A percentile compares a stretch with the other conserved stretches of the same genome.
These are phyloP conservation scores for Crocidura indochinensis DNA, from an alignment of 2,797 vertebrate genomes.

Conservation along the genomic window DNA sequence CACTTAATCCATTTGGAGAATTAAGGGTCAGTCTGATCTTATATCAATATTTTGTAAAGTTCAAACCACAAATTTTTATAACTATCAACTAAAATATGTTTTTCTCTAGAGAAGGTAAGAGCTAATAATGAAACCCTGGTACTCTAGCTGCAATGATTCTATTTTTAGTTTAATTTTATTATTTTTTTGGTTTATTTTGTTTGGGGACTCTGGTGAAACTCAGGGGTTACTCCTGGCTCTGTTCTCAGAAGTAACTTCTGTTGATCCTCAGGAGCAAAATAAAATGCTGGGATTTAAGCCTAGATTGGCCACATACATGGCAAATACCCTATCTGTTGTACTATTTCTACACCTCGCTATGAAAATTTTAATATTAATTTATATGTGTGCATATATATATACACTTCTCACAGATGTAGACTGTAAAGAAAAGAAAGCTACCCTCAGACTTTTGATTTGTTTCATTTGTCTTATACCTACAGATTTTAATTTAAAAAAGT, in stretches of 20 bases:
- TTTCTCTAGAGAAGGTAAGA: neutral
- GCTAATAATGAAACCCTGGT: slow-evolving; percentile 19
- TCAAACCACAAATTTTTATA: slow-evolving; percentile 22
- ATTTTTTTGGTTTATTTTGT: too few species aligned
- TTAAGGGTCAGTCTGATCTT: slow-evolving; percentile 29
- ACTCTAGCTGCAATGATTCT: neutral
- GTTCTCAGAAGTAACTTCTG: too few species aligned
- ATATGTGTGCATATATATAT: neutral
- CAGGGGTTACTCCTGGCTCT: too few species aligned
- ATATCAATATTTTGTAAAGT: slow-evolving; percentile 41
- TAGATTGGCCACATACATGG: too few species aligned
- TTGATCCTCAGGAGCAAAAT: too few species aligned
- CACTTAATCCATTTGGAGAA: slow-evolving; percentile 30
- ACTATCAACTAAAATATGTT: slow-evolving; percentile 9
- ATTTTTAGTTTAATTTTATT: neutral
- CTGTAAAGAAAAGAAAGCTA: neutral
- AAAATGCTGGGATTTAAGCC: too few species aligned
- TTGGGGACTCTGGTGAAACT: too few species aligned
- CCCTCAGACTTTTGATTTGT: neutral
- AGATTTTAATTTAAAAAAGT: neutral
- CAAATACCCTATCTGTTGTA: too few species aligned
- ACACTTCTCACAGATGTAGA: neutral
- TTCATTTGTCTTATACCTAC: slow-evolving; percentile 4
- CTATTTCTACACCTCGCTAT: too few species aligned
- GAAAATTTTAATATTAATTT: too few species aligned